A percentile compares a stretch with the other conserved stretches of the same genome.
Evolutionary conservation across 2,797 vertebrate species (phyloP).

Genomic region (Lutjanus campechanus): DNA sequence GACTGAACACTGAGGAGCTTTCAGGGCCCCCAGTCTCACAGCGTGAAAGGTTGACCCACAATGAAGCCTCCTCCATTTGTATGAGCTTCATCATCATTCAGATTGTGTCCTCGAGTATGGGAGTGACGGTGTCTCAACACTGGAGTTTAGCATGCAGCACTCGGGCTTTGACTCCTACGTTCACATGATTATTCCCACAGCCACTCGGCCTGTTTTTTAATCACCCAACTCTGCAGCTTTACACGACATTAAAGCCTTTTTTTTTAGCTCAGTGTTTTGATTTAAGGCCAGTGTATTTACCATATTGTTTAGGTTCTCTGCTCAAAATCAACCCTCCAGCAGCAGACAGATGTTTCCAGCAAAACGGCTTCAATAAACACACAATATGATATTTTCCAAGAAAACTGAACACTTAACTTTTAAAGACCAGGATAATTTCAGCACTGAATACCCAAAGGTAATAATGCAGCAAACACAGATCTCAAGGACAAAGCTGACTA

Average conservation of each 20-base stretch:
- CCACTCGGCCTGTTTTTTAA: conserved; percentile 35
- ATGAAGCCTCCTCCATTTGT: conserved; percentile 74
- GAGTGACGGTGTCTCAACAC: conserved; percentile 61
- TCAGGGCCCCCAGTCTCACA: conserved; percentile 72
- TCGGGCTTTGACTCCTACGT: conserved; percentile 37
- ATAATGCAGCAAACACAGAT: too few species aligned
- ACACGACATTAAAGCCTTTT: not conserved
- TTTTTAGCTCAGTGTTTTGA: conserved; percentile 7
- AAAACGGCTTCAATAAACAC: not conserved
- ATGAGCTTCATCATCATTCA: conserved; percentile 77
- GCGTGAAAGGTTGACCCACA: conserved; percentile 79
- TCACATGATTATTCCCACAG: conserved; percentile 67
- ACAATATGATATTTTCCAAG: too few species aligned
- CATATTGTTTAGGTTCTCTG: not conserved
- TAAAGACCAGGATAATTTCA: not conserved
- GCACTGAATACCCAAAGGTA: too few species aligned
- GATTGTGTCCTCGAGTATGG: conserved; percentile 70
- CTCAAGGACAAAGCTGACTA: too few species aligned
- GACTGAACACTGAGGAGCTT: conserved; percentile 77
- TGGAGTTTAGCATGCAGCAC: conserved; percentile 40
- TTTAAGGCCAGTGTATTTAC: not conserved
- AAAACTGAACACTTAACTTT: not conserved
- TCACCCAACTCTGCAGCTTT: not conserved
- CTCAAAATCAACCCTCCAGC: not conserved
- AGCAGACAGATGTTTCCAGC: conserved; percentile 10